Evolutionary conservation across 2,113 vertebrate species (phyloP), one percentile per base, ranked within the genome.

Genomic region (Tetrao urogallus): DNA sequence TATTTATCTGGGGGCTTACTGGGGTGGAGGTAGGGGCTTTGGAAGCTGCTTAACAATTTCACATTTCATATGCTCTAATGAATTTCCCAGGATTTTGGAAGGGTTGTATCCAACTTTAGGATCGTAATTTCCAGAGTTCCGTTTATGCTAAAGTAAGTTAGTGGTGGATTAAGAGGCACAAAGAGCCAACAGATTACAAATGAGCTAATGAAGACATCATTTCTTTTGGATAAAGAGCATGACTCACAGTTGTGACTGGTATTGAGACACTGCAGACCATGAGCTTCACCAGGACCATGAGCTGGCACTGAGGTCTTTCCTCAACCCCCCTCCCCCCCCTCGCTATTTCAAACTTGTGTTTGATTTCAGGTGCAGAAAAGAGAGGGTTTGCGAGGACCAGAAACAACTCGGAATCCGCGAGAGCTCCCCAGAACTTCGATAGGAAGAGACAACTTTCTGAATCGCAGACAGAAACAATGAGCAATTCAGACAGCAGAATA

Each of bases 311-410:
- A 82, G 63, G 4, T 34, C 70, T 21, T 61, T 82, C 58, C 63
- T 95, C 54, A 45, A 13, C 87, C 36, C 71, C 30, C 4, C 38
- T 38, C 9, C 38, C 10, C 38, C 38, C 38, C 38, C 38, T 10
- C 65, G 22, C 96, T 92, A 94, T 69, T 94, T 94, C 48, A 84
- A 85, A 43, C 67, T 65, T 97, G 28, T 97, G 58, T 97, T 97
- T 97, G 84, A 65, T 97, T 98, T 93, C 93, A 98, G 97, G 93
- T 96, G 88, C 96, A 92, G 96, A 97, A 95, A 97, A 70, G 87
- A 81, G 96, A 96, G 95, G 88, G 86, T 90, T 92, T 90, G 79
- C 79, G 81, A 97, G 97, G 91, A 90, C 91, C 72, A 93, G 96
- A 60, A 96, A 97, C 97, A 95, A 90, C 90, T 96, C 95, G 24